Base-by-base conservation (phyloP, 2,888 invertebrate genomes). In the Dryobota labecula region DNA sequence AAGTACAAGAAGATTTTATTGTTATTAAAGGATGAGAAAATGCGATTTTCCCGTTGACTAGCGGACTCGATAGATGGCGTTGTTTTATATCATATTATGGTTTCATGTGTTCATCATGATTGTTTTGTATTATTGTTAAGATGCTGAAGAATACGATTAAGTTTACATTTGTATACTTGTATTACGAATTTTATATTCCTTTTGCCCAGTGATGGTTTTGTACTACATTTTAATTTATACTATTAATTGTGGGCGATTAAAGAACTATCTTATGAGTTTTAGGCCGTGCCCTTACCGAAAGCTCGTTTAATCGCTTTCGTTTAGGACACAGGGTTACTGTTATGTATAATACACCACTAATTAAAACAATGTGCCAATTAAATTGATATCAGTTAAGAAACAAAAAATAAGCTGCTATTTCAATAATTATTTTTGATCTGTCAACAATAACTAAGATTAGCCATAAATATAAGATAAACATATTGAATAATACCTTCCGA, bases 1-100 rank as follows among this genome's bases (percentile, higher is more conserved):
- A 86, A 80, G 85, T 86, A 84, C 86, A 84, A 86, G 80, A 71
- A 73, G 70, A 73, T 84, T 76, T 83, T 77, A 84, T 75, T 78
- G 61, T 79, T 77, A 82, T 58, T 65, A 73, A 33, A 68, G 20
- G 45, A 64, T 27, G 64, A 70, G 70, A 70, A 75, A 74, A 78
- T 73, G 45, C 58, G 54, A 70, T 81, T 78, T 74, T 74, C 57
- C 18, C 51, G 56, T 57, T 61, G 45, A 57, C 43, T 47, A 64
- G 30, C 0, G 20, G 27, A 27, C 47, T 63, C 57, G 62, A 61
- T 38, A 78, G 72, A 73, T 70, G 70, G 76, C 58, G 68, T 51
- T 80, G 54, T 27, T 67, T 58, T 62, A 11, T 58, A 51, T 68
- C 6, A n/a, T n/a, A n/a, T n/a, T n/a, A n/a, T n/a, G n/a, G 27